Conservation (phyloP, 2,113 vertebrate species). For the Bostrychus sinensis region DNA sequence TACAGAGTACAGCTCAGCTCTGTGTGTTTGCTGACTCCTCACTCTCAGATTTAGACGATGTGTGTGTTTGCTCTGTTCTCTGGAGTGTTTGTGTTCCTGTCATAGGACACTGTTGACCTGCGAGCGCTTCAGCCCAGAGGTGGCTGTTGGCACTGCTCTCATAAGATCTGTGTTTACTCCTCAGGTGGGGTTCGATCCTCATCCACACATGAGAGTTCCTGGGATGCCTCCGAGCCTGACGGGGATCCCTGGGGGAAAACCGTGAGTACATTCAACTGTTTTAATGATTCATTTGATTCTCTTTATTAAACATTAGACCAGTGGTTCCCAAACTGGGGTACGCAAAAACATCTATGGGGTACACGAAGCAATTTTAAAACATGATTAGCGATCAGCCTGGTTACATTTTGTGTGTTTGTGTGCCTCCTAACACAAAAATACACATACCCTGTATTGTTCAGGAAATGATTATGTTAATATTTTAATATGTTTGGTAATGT, state of each 20-base stretch:
- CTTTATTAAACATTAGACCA: too few relatives aligned
- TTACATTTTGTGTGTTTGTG: too few relatives aligned
- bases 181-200: constrained; percentile 93
- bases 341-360: too few relatives aligned
- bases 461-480: too few relatives aligned
- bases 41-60: constrained; percentile 40
- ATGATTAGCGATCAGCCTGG: too few relatives aligned
- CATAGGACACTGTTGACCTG: constrained; percentile 50
- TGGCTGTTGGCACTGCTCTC: constrained; percentile 44
- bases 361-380: too few relatives aligned
- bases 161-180: constrained; percentile 34
- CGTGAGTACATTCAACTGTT: constrained; percentile 81
- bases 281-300: not conserved
- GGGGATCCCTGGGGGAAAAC: constrained; percentile 94
- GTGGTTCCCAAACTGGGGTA: too few relatives aligned
- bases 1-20: constrained; percentile 50
- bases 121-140: constrained; percentile 30
- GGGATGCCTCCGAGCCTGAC: constrained; percentile 90
- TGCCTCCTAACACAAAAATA: too few relatives aligned
- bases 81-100: constrained; percentile 49
- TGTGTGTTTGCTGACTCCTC: constrained; percentile 59
- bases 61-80: constrained; percentile 58
- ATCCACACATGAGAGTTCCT: constrained; percentile 90
- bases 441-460: too few relatives aligned
- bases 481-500: too few relatives aligned